These are phyloP conservation scores for Cataglyphis rosenhaueri DNA, from an alignment of 2,888 invertebrate species.

Conservation along the genomic window DNA sequence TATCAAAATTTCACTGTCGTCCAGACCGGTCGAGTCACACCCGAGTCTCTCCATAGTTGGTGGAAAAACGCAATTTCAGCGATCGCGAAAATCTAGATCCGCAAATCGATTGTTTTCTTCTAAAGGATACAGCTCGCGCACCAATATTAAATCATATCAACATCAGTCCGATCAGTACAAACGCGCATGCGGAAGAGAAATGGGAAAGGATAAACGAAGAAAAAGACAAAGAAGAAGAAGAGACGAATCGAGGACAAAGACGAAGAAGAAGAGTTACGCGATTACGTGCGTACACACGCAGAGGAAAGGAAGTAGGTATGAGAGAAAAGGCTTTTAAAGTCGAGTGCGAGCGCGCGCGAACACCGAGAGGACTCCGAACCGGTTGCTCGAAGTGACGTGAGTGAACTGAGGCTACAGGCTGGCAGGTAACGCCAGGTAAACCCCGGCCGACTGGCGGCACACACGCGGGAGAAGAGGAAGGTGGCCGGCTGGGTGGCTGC, in stretches of 20 bases:
- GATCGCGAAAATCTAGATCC: constrained; percentile 29
- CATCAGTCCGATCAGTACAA: constrained; percentile 54
- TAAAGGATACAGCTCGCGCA: constrained; percentile 20
- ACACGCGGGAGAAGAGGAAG: constrained; percentile 69
- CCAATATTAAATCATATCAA: constrained; percentile 34
- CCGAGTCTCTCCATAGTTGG: background rate
- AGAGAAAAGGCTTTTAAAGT: constrained; percentile 71
- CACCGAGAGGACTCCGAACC: constrained; percentile 80
- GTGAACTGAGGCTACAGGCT: constrained; percentile 84
- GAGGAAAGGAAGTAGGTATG: constrained; percentile 57
- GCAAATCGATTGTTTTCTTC: constrained; percentile 24
- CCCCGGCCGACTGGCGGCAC: constrained; percentile 80
- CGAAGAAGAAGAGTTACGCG: constrained; percentile 55
- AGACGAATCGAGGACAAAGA: constrained; percentile 8
- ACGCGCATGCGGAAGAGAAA: background rate
- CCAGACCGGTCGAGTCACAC: constrained; percentile 32
- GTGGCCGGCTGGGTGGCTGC: constrained; percentile 73
- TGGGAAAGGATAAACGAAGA: background rate
- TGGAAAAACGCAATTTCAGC: constrained; percentile 34
- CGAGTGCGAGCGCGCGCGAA: constrained; percentile 64
- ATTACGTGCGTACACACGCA: constrained; percentile 55
- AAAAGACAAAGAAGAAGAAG: constrained; percentile 47
- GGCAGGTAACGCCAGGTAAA: constrained; percentile 85
- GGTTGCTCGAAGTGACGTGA: constrained; percentile 85
- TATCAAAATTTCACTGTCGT: constrained; percentile 67